Evolutionary conservation across 2,113 vertebrate genomes (phyloP), one percentile per base, ranked within the genome.

Genomic region (Ammodytes dubius): DNA sequence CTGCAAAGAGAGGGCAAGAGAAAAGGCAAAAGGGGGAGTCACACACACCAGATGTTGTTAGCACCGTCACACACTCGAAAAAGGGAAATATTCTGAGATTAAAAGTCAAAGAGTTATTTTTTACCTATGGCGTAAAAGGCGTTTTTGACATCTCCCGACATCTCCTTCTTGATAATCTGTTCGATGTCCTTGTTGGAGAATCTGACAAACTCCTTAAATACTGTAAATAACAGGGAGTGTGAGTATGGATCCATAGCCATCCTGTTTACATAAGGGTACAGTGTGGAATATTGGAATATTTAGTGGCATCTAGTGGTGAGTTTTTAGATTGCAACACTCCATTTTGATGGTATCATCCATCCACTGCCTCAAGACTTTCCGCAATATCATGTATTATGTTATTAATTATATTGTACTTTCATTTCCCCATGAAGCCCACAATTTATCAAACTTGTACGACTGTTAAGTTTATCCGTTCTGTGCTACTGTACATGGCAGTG

Each of bases 151-250:
- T 99, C 97, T 39, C 98, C 98, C 0, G 97, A 98, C 97, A 97
- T 97, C 72, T 98, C 95, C 85, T 99, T 99, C 94, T 96, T 99
- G 93, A 99, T 98, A 86, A 97, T 94, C 0, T 97, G 97, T 66
- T 98, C 98, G 69, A 99, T 96, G 0, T 99, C 98, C 0, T 98
- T 97, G 94, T 99, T 99, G 89, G 95, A 95, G 94, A 92, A 95
- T 90, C 93, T 97, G 88, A 99, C 94, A 83, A 99, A 99, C 74
- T 99, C 98, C 94, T 99, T 97, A 85, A 99, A 99, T 66, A 99
- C 98, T 99, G 89, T 35, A 35, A 83, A 60, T 2, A 63, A 35
- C 7, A 72, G 49, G 10, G 5, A 47, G 4, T 10, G 2, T 1
- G 27, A 40, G 42, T 3, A 68, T 71, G 19, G 37, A 70, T 42